These are phyloP conservation scores for Micropoecilia bifurca DNA, from an alignment of 2,797 vertebrate species.

Conservation along the genomic window DNA sequence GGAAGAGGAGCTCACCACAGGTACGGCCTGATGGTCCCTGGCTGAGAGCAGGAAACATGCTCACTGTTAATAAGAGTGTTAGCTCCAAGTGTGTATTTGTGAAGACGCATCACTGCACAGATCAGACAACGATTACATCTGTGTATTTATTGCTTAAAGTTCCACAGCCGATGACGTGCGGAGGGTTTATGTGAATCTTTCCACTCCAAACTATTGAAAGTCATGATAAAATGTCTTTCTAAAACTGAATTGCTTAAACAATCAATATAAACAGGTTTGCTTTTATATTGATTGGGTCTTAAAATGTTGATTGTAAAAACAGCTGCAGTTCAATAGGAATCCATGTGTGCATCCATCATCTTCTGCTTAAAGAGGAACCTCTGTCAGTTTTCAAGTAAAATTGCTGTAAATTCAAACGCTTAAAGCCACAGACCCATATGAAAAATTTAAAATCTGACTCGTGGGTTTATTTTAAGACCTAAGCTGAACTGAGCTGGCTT, in stretches of 20 bases:
- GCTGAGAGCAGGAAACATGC: background rate
- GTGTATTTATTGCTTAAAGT: background rate
- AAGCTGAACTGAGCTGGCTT: background rate
- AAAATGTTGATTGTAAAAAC: no score
- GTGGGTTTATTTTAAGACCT: background rate
- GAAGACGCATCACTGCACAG: background rate
- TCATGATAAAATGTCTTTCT: background rate
- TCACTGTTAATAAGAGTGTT: background rate
- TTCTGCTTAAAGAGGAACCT: no score
- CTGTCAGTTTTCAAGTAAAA: background rate
- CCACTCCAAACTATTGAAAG: background rate
- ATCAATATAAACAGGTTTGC: background rate
- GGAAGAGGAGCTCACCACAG: conserved; percentile 66
- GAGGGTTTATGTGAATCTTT: background rate
- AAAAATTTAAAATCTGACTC: background rate
- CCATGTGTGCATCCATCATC: no score
- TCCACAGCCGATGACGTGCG: background rate
- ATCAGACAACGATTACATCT: background rate
- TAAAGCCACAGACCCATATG: background rate
- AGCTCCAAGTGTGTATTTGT: background rate
- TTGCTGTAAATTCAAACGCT: background rate
- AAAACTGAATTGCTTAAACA: background rate
- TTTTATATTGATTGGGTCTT: background rate
- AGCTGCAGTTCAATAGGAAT: no score
- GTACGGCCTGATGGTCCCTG: conserved; percentile 50